Evolutionary conservation across 2,797 vertebrate genomes (phyloP), one percentile per base, ranked within the genome.

Genomic region (Cryptoblepharus egeriae): DNA sequence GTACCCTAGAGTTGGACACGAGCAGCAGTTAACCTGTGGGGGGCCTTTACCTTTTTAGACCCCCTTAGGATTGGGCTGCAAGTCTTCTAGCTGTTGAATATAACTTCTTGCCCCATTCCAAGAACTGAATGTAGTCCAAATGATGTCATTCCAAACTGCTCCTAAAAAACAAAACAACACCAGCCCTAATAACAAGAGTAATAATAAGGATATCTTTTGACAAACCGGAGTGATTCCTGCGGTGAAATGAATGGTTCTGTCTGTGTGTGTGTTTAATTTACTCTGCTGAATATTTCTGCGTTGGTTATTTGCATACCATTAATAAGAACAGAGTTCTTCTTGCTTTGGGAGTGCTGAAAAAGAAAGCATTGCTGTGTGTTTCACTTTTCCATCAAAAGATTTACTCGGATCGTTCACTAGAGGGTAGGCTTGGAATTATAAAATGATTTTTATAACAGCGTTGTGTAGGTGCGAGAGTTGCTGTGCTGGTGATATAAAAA

Each of bases 391-490:
- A 64, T 37, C 81, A 7, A 74, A 49, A 79, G 26, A 90, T 89
- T 88, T 93, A 74, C 90, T 92, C 78, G n/a, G 37, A 52, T 60
- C 89, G 90, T 89, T 93, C 93, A 88, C 90, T 93, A 93, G 93
- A 91, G 93, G 93, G 93, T 91, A 90, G 91, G 30, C 92, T 93
- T 93, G 93, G 88, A 90, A 91, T 91, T 91, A 64, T 74, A 85
- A 77, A 82, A 71, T 42, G 67, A 4, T 37, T 84, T 32, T 73
- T 73, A 45, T 65, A 79, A 39, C 18, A 37, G 7, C 85, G 45
- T 71, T 76, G 26, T 76, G 26, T 83, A 57, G 42, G 32, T 32
- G 5, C 20, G 32, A 70, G 57, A 70, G 37, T 20, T 79, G 65
- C 70, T 28, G 70, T 82, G 73, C 58, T 57, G 49, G n/a, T 52